Conservation (phyloP, 2,888 invertebrate genomes). For the Cryptocephalus primarius region DNA sequence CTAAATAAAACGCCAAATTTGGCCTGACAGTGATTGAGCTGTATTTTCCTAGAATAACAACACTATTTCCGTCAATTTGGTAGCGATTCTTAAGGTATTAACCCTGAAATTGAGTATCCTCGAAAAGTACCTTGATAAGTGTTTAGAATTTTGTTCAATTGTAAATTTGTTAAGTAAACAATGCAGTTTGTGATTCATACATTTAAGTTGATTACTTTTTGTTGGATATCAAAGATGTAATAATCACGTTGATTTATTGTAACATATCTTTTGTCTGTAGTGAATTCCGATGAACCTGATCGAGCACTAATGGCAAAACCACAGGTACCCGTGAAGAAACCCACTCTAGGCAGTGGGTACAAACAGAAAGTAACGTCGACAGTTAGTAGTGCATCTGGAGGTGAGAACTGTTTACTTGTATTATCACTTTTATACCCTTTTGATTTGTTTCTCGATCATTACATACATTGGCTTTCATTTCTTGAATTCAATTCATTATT, state of each 20-base stretch:
- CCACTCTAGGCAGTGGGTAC: constrained; percentile 23
- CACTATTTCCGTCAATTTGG: too few relatives aligned
- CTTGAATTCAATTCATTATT: constrained; percentile 8
- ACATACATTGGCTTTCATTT: constrained; percentile 9
- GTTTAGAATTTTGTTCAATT: too few relatives aligned
- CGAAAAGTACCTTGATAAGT: too few relatives aligned
- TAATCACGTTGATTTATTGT: background rate
- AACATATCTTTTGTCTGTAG: constrained; percentile 9
- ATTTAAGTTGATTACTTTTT: too few relatives aligned
- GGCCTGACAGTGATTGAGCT: too few relatives aligned
- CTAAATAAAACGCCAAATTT: too few relatives aligned
- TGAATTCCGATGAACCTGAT: constrained; percentile 38
- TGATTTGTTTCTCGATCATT: constrained; percentile 6
- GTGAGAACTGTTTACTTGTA: constrained; percentile 13
- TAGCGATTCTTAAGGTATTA: too few relatives aligned
- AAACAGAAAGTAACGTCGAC: constrained; percentile 35
- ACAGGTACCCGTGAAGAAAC: constrained; percentile 36
- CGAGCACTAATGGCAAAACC: constrained; percentile 33
- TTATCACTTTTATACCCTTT: constrained; percentile 4
- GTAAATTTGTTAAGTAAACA: too few relatives aligned
- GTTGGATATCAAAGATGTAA: too few relatives aligned
- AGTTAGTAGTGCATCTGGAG: constrained; percentile 24
- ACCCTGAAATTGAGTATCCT: too few relatives aligned
- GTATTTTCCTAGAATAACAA: too few relatives aligned
- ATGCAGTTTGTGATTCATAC: too few relatives aligned